phyloP scores from a whole-genome alignment of 2,888 invertebrate species.

The Sisyra nigra region DNA sequence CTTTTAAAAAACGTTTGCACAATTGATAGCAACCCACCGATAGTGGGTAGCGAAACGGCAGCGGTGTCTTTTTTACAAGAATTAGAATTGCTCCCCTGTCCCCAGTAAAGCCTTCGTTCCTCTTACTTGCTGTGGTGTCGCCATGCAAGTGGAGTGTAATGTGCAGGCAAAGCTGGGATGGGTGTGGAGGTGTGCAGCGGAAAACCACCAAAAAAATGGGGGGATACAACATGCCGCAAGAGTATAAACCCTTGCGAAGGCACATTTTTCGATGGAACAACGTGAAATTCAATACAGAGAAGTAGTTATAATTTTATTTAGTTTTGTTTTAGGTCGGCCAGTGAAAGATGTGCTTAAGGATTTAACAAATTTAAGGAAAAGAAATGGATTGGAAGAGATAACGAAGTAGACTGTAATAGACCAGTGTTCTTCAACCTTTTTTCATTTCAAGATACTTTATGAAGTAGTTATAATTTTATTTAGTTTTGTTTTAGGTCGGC shows the following conservation, averaged over 20 bases:
- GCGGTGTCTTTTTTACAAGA: not conserved
- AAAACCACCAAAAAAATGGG: not conserved
- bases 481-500: no score
- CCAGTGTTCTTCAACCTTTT: no score
- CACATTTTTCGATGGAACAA: not conserved
- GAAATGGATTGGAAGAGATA: no score
- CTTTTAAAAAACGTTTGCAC: no score
- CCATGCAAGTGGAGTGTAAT: not conserved
- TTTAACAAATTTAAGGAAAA: no score
- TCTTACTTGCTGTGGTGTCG: not conserved
- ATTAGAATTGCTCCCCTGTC: conserved; percentile 2
- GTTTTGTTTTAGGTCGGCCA: no score
- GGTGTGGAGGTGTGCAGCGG: not conserved
- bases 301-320: not conserved
- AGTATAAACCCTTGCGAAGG: not conserved
- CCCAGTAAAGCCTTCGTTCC: not conserved
- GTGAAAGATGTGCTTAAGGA: no score
- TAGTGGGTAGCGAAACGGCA: not conserved
- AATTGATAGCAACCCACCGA: no score
- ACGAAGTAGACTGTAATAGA: no score
- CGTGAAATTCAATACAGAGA: not conserved
- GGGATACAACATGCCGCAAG: not conserved
- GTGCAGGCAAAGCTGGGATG: not conserved
- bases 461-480: no score
- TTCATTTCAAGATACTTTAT: no score